Evolutionary conservation across 2,888 invertebrate species (phyloP), one percentile per base, ranked within the genome.

Genomic region (Sinotaia quadrata): DNA sequence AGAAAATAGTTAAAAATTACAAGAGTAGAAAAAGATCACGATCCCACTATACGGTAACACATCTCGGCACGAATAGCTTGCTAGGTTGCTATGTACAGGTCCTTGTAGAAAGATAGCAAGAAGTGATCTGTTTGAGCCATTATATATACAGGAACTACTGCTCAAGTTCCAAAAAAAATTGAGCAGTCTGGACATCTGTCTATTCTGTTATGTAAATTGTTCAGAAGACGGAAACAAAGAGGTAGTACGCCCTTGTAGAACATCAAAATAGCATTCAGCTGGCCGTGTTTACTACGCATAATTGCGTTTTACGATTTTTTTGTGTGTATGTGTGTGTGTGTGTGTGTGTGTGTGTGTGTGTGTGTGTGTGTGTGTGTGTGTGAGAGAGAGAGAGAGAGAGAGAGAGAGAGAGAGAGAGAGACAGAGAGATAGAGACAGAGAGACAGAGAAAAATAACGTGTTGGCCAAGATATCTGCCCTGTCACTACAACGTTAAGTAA

Each of bases 391-490:
- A 33, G 34, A 33, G 4, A 33, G 18, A 33, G 33, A 33, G 2
- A 47, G 36, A 58, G 18, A 58, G 58, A 58, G 2, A 58, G 58
- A 58, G n/a, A 58, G 58, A 58, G n/a, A 58, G 58, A 58, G 21
- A 58, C 10, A 58, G 34, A 58, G 41, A 58, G 34, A 58, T 21
- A 37, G 7, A 58, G 2, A 37, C 2, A 58, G 33, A 58, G 21
- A 36, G 36, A 58, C 7, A 58, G 37, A 8, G 2, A 15, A 27
- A 54, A 27, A 15, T 21, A 21, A 21, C 15, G 27, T 29, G 27
- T 27, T 7, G 15, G 51, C 18, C 10, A 41, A 10, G 15, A 41
- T 15, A 41, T 12, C 41, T 12, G 41, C n/a, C n/a, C n/a, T n/a
- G n/a, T n/a, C n/a, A n/a, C n/a, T n/a, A n/a, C n/a, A n/a, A n/a